phyloP scores from a whole-genome alignment of 1,140 invertebrate species.

The Drosophila pandora region DNA sequence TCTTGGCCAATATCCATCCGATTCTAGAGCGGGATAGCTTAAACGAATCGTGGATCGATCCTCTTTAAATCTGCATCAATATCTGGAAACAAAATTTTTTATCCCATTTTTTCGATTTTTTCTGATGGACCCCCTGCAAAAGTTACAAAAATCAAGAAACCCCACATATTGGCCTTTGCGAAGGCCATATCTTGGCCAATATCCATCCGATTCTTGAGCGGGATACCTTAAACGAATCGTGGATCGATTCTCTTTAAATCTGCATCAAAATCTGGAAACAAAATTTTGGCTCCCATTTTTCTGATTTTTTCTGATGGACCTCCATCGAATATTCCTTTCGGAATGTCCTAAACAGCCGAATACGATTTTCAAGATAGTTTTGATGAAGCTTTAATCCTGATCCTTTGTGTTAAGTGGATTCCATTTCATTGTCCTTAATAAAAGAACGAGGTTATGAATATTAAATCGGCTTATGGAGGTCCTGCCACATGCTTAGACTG shows the following conservation, averaged over 20 bases:
- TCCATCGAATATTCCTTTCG: too few relatives aligned
- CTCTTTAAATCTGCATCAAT: background rate
- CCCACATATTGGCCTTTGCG: background rate
- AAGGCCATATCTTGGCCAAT: background rate
- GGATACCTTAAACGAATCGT: background rate
- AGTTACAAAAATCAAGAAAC: background rate
- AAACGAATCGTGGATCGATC: background rate
- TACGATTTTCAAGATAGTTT: too few relatives aligned
- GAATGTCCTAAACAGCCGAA: too few relatives aligned
- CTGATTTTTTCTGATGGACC: too few relatives aligned
- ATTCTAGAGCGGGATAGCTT: background rate
- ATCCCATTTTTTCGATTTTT: background rate
- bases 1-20: background rate
- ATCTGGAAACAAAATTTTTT: background rate
- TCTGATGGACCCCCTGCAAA: background rate
- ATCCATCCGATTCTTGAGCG: background rate
- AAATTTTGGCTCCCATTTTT: too few relatives aligned
- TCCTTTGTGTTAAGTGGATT: background rate
- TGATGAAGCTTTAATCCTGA: too few relatives aligned
- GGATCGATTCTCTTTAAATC: background rate
- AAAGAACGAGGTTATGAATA: background rate
- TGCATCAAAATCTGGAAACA: background rate
- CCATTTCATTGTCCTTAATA: background rate
- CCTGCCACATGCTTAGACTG: conserved; percentile 1
- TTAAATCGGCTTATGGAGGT: background rate